Conservation (phyloP, 2,113 vertebrate genomes). For the Candoia aspera region DNA sequence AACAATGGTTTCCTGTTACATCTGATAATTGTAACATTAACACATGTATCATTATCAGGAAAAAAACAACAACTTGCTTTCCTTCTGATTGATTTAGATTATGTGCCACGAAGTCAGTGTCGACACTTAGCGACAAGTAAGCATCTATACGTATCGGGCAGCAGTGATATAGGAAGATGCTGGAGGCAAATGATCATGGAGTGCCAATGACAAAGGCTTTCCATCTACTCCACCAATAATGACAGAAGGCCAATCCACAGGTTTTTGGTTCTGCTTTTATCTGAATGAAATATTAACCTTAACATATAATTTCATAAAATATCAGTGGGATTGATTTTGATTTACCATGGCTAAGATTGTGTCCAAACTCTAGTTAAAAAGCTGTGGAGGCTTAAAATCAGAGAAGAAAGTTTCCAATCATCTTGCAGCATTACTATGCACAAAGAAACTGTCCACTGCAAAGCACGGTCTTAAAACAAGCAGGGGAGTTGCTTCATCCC, state of each 20-base stretch:
- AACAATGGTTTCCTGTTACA: not conserved
- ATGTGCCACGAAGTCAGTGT: not conserved
- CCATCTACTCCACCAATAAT: not conserved
- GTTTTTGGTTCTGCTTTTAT: not conserved
- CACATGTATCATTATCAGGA: not conserved
- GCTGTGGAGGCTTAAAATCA: not conserved
- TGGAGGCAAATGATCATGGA: not conserved
- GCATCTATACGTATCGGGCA: not conserved
- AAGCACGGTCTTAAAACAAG: not conserved
- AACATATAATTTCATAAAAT: not conserved
- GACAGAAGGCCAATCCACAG: not conserved
- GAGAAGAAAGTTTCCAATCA: not conserved
- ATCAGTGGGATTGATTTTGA: not conserved
- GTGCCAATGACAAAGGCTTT: not conserved
- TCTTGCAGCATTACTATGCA: not conserved
- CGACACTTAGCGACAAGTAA: not conserved
- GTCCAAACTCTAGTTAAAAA: not conserved
- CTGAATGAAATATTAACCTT: not conserved
- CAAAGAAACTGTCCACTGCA: not conserved
- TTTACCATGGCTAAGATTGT: not conserved
- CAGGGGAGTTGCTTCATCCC: not conserved
- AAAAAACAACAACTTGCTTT: no score
- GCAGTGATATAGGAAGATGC: not conserved
- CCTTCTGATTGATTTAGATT: not conserved
- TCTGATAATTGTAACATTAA: not conserved